Base-by-base conservation (phyloP, 2,888 invertebrate genomes). In the Cheiracanthium punctorium region DNA sequence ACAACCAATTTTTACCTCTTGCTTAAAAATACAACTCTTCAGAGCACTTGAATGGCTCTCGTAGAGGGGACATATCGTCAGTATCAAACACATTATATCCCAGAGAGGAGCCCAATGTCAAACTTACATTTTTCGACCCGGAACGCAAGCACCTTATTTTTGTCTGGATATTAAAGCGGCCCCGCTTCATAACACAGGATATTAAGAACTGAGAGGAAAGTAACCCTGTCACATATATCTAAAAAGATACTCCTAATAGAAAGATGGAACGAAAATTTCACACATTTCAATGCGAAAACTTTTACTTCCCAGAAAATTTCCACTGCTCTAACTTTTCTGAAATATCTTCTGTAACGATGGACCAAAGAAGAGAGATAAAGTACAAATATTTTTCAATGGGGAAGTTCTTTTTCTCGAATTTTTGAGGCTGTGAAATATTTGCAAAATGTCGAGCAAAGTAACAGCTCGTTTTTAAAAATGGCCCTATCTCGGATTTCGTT, bases 251-350 rank as follows among this genome's bases (percentile, higher is more conserved):
- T 20, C 58, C 12, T 58, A 58, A 24, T 58, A 24, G 58, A 58
- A 58, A 58, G 58, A 24, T 24, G 12, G 24, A n/a, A 58, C 58
- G 20, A 24, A 24, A 24, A 58, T 24, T 17, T 58, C 58, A 5
- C 24, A 58, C 58, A 58, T 58, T 58, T 58, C 58, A 58, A 58
- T 58, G 58, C 58, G 58, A 58, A 58, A 58, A 58, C 58, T 58
- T 58, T 58, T 58, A 17, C 58, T 58, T n/a, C 24, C 12, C 2
- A 24, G 24, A 20, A 24, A 17, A 58, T 58, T 24, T 58, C 58
- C 58, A 20, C 5, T n/a, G 24, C 58, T 58, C 58, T 5, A 58
- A 58, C 58, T 58, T 58, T 58, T 24, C 58, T 24, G 24, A 58
- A 24, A 58, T 58, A 58, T 58, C 58, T 24, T 58, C 43, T 17